Percentiles rank a stretch among this genome's conserved stretches.
phyloP scores from a whole-genome alignment of 2,888 invertebrate genomes.

The Amiota communis region DNA sequence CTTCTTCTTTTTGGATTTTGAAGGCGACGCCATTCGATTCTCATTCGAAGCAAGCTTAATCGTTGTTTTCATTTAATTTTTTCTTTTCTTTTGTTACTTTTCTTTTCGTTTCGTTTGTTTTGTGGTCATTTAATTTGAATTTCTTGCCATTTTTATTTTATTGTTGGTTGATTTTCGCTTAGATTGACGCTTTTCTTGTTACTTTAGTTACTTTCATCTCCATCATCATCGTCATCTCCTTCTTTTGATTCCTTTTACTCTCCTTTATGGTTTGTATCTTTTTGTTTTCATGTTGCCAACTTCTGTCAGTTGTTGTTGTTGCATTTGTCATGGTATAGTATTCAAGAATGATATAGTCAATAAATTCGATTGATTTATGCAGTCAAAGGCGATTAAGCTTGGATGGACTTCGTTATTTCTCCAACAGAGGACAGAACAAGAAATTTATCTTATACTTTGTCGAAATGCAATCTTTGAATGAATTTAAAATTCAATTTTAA shows the following conservation, averaged over 20 bases:
- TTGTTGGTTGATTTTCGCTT: constrained; percentile 50
- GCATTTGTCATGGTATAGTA: constrained; percentile 54
- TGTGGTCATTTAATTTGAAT: constrained; percentile 54
- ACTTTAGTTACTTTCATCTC: neutral
- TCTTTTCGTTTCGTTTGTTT: constrained; percentile 49
- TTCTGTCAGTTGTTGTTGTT: constrained; percentile 31
- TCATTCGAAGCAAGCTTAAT: neutral
- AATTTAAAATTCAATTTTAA: neutral
- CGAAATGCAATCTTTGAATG: too few species aligned
- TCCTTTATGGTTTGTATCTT: neutral
- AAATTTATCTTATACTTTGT: too few species aligned
- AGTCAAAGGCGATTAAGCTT: constrained; percentile 40
- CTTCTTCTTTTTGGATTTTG: too few species aligned
- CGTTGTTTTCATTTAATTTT: neutral
- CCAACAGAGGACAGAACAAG: too few species aligned
- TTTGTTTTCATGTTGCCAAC: constrained; percentile 22
- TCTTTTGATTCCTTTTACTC: too few species aligned
- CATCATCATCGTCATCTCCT: neutral
- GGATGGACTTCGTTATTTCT: too few species aligned
- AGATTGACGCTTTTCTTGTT: constrained; percentile 30
- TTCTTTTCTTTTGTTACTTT: constrained; percentile 12
- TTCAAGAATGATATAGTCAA: constrained; percentile 55
- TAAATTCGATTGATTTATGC: constrained; percentile 68
- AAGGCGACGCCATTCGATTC: neutral
- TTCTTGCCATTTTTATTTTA: constrained; percentile 40